Percentiles rank a stretch among this genome's conserved stretches.
phyloP scores from a whole-genome alignment of 2,113 vertebrate species.

The Eudyptes chrysolophus region DNA sequence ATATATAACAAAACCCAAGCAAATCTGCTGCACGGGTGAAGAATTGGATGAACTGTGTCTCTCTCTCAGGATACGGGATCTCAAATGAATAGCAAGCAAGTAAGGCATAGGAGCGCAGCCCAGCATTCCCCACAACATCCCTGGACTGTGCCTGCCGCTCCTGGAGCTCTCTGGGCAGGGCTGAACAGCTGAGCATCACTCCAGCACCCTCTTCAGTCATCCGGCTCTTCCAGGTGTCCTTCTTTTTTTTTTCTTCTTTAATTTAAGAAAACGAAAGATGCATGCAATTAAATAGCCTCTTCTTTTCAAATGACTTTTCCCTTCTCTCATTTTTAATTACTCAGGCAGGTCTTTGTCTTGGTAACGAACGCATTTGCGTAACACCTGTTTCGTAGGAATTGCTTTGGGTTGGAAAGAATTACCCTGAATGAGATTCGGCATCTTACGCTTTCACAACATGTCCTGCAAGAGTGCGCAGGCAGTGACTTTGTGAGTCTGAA shows the following conservation, averaged over 20 bases:
- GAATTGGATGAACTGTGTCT: not conserved
- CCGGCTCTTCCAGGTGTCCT: not conserved
- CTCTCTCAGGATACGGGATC: not conserved
- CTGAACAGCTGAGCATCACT: not conserved
- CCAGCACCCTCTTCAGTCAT: not conserved
- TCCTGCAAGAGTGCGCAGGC: not conserved
- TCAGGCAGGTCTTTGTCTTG: not conserved
- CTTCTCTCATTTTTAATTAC: not conserved
- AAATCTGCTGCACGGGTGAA: not conserved
- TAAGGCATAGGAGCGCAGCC: fast-evolving
- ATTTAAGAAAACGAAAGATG: not conserved
- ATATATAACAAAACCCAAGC: not conserved
- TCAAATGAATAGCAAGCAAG: too few relatives aligned
- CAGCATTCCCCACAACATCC: fast-evolving
- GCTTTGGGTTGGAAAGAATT: not conserved
- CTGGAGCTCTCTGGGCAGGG: not conserved
- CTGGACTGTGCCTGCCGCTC: fast-evolving
- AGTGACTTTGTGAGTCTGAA: fast-evolving
- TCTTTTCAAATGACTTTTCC: not conserved
- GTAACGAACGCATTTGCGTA: not conserved
- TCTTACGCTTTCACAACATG: fast-evolving
- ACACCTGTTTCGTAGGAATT: not conserved
- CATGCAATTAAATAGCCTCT: not conserved
- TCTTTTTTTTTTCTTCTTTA: too few relatives aligned
- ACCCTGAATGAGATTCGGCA: fast-evolving